Conservation (phyloP, 1,140 invertebrate genomes). For the Pseudomyrmex dendroicus region DNA sequence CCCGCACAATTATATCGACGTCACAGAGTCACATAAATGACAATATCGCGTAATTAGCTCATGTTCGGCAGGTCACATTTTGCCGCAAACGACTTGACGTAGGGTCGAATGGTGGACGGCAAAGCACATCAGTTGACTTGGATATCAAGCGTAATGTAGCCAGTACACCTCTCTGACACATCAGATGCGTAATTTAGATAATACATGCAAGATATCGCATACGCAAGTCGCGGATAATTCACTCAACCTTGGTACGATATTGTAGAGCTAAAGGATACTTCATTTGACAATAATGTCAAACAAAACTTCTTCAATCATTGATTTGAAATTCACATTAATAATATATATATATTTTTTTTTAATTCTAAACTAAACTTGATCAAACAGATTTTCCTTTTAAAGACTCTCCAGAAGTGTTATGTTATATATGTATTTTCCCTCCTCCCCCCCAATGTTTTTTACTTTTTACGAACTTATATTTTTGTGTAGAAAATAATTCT, state of each 20-base stretch:
- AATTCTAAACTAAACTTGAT: neutral
- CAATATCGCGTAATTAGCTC: slow-evolving; percentile 25
- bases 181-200: slow-evolving; percentile 61
- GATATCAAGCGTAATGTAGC: slow-evolving; percentile 57
- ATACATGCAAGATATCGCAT: slow-evolving; percentile 47
- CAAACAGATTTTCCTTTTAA: neutral
- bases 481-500: too few species aligned
- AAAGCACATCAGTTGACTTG: slow-evolving; percentile 37
- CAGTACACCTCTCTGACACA: slow-evolving; percentile 40
- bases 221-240: slow-evolving; percentile 52
- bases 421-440: neutral
- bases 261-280: slow-evolving; percentile 41
- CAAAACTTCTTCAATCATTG: neutral
- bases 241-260: slow-evolving; percentile 51
- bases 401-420: neutral
- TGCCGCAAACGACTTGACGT: slow-evolving; percentile 35
- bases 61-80: slow-evolving; percentile 41
- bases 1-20: neutral
- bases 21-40: slow-evolving; percentile 6
- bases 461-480: too few species aligned
- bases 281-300: slow-evolving; percentile 16
- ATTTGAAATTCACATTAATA: slow-evolving; percentile 1
- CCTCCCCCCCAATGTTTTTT: too few species aligned
- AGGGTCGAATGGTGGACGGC: slow-evolving; percentile 26
- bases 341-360: too few species aligned